Evolutionary conservation across 2,797 vertebrate genomes (phyloP), one percentile per base, ranked within the genome.

Genomic region (Scomberomorus guttatus): DNA sequence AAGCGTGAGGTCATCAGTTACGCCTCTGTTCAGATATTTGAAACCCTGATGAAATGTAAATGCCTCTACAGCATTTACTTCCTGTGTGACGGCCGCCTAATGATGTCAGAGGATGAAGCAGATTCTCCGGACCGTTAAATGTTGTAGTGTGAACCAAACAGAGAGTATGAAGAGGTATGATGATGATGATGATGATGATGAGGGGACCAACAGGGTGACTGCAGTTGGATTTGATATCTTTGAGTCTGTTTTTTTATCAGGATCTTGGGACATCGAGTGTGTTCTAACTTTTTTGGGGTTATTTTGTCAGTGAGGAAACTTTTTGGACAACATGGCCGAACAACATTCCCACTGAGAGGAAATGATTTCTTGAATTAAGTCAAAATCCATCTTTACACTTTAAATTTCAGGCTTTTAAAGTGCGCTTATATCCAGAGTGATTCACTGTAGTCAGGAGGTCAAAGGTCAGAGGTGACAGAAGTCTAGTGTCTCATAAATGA

Each of bases 181-280:
- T 42, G 39, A 42, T 81, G 48, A 50, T n/a, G 48, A n/a, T n/a
- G 20, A 3, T 67, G 60, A 54, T 52, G 54, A 64, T 5, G 5
- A 3, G 32, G 82, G 86, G 89, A 85, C 82, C 90, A 83, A 82
- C 32, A 79, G 46, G 44, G 60, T 37, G 70, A 57, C 66, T 85
- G 50, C 69, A 75, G 61, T 54, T 72, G 65, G 67, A 62, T 87
- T 72, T 77, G 74, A 52, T 71, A 34, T 69, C 39, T 82, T 72
- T 72, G 6, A 5, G 24, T 68, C 73, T 75, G 29, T 68, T 72
- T 72, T 67, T 72, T 55, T 72, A 48, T 62, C 48, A 18, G 75
- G 58, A 72, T 79, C 48, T 50, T 65, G 58, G 14, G 44, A 46
- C 42, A 46, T 22, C 10, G 6, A 51, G 42, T n/a, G 44, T 3